Base-by-base conservation (phyloP, 1,140 invertebrate species). In the Globodera rostochiensis region DNA sequence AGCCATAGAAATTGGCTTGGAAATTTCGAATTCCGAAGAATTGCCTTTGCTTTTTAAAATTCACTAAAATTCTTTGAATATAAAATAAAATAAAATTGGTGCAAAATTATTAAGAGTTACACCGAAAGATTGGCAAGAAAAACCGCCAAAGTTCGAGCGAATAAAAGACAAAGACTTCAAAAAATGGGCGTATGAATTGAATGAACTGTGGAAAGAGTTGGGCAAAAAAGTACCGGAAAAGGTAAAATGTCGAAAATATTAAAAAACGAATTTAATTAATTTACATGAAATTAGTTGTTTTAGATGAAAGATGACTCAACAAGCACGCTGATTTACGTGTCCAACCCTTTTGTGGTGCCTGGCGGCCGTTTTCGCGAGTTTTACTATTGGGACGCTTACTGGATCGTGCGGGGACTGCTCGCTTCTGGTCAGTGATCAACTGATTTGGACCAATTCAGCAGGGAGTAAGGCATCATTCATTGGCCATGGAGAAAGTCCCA, bases 311-410 rank as follows among this genome's bases (percentile, higher is more conserved):
- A 74, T 9, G 92, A 95, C 88, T 36, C 36, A 92, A 92, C 6
- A 92, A 95, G 9, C 91, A 95, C 95, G 45, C 94, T 95, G 76
- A 95, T 96, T 80, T 94, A 95, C 81, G 93, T 96, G 6, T 93
- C 94, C 2, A 93, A 97, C 90, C 94, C 95, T 0, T 94, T 96
- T 36, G 95, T 98, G 82, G 94, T 97, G 0, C 96, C 96, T 36
- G 96, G 96, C 50, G 95, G 95, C 9, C 91, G 96, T 74, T 98
- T 97, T 90, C 89, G 91, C 74, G 87, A 88, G 74, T 82, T 96
- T 87, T 97, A 96, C 90, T 97, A 97, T 90, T 97, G 85, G 95
- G 95, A 97, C 87, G 95, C 95, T 0, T 97, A 95, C 89, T 97
- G 95, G 95, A 95, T 96, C 47, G 92, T 97, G 66, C 93, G 94